phyloP scores from a whole-genome alignment of 2,113 vertebrate genomes.

The Tachycineta bicolor region DNA sequence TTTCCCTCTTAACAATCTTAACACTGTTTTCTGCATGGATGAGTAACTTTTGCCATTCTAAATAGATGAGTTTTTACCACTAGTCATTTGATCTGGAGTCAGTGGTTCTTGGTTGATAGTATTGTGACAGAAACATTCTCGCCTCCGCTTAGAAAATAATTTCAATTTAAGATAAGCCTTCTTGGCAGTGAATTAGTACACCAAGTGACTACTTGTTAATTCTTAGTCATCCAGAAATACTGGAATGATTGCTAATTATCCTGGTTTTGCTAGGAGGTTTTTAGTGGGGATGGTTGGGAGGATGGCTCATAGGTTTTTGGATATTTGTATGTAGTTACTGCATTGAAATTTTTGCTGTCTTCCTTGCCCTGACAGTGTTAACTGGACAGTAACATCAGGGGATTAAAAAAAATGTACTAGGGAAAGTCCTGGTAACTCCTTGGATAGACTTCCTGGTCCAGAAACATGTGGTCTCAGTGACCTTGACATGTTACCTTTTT shows the following conservation, averaged over 20 bases:
- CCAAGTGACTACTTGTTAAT: not conserved
- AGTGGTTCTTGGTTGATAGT: not conserved
- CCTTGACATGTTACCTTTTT: not conserved
- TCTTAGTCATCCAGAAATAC: slow-evolving; percentile 1
- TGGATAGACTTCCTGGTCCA: not conserved
- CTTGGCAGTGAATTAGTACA: not conserved
- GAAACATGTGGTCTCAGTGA: not conserved
- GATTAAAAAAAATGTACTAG: not conserved
- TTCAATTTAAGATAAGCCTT: not conserved
- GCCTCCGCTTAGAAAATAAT: not conserved
- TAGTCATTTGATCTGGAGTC: not conserved
- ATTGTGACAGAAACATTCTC: not conserved
- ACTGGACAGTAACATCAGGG: not conserved
- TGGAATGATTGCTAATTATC: not conserved
- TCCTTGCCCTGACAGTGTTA: not conserved
- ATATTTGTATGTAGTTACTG: not conserved
- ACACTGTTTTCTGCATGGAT: not conserved
- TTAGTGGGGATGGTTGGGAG: not conserved
- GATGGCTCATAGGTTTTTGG: not conserved
- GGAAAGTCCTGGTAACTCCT: not conserved
- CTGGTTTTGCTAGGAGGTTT: not conserved
- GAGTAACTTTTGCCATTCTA: not conserved
- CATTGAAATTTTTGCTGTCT: not conserved
- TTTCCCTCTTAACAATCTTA: not conserved
- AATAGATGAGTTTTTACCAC: not conserved